Base-by-base conservation (phyloP, 2,113 vertebrate genomes). In the Erythrolamprus reginae region DNA sequence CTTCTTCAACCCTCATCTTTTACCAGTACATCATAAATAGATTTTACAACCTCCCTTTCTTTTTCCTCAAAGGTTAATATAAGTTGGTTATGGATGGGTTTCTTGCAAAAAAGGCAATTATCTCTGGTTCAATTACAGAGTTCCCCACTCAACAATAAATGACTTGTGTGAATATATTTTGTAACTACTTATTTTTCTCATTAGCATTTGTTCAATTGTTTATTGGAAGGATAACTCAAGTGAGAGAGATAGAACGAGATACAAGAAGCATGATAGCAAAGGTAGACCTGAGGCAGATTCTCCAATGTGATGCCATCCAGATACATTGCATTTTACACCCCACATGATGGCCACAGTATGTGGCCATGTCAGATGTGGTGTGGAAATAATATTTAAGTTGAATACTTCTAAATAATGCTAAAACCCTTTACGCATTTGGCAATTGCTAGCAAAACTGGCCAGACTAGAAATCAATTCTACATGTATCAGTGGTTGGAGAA, bases 51-150 rank as follows among this genome's bases (percentile, higher is more conserved):
- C 47, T 33, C n/a, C 24, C 21, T 21, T 82, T 10, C 33, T 17
- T 61, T 4, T 45, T 90, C 93, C 87, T 93, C 94, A 92, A 94
- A 95, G 95, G 95, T 95, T 95, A 96, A 95, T 95, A 10, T 90
- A 89, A 93, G 93, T 93, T 95, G 93, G 92, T 94, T 95, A 95
- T 82, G 93, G 94, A 94, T 89, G 90, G 86, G 85, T 90, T 94
- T 91, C 65, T 93, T 92, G 53, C 23, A 84, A 93, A 93, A 93
- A 93, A 94, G 96, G 92, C 95, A 93, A 94, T 93, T 94, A 93
- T 93, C 87, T 0, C 0, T 28, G 70, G 87, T 93, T 92, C 87
- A 55, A 88, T 85, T 92, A 55, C 13, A n/a, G 92, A 92, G 28
- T 88, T 90, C 77, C 91, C 92, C 87, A 92, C 90, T 93, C 47